Percentiles rank a stretch among this genome's conserved stretches.
Evolutionary conservation across 1,140 invertebrate genomes (phyloP).

Genomic region (Drosophila carrolli): DNA sequence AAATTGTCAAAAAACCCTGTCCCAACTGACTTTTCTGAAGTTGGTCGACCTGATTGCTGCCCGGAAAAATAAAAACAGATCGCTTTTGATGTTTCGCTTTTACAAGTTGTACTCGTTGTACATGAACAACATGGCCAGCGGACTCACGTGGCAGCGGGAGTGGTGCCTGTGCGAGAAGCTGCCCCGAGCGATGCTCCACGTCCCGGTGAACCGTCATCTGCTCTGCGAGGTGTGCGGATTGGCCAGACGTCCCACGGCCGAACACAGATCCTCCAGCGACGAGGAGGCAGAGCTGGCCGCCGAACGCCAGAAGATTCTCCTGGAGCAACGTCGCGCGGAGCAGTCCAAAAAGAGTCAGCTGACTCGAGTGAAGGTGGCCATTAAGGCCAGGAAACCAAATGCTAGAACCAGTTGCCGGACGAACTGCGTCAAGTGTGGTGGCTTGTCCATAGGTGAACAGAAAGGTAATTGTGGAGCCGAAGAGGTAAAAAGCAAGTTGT

Average conservation of each 20-base stretch:
- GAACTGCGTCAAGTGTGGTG: conserved; percentile 30
- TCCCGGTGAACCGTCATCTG: conserved; percentile 15
- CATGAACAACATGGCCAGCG: conserved; percentile 40
- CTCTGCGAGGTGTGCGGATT: conserved; percentile 55
- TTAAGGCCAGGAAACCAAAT: conserved; percentile 33
- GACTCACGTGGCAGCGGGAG: not conserved
- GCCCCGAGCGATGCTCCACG: conserved; percentile 50
- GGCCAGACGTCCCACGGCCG: conserved; percentile 18
- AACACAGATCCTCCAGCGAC: conserved; percentile 43
- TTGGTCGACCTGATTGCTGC: not conserved
- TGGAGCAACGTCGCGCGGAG: conserved; percentile 14
- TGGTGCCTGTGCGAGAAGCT: conserved; percentile 62
- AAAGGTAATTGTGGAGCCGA: not conserved
- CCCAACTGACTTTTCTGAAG: too few relatives aligned
- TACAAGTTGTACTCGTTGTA: conserved; percentile 66
- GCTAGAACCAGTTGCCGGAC: not conserved
- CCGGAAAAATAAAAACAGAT: not conserved
- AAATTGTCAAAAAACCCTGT: too few relatives aligned
- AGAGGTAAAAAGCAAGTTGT: conserved; percentile 5
- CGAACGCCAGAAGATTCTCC: conserved; percentile 1
- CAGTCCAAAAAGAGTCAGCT: conserved; percentile 6
- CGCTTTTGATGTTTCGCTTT: conserved; percentile 62
- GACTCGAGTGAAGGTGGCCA: conserved; percentile 28
- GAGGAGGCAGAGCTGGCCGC: conserved; percentile 25
- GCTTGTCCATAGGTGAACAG: not conserved